Conservation (phyloP, 2,113 vertebrate genomes). For the Dinomys branickii region DNA sequence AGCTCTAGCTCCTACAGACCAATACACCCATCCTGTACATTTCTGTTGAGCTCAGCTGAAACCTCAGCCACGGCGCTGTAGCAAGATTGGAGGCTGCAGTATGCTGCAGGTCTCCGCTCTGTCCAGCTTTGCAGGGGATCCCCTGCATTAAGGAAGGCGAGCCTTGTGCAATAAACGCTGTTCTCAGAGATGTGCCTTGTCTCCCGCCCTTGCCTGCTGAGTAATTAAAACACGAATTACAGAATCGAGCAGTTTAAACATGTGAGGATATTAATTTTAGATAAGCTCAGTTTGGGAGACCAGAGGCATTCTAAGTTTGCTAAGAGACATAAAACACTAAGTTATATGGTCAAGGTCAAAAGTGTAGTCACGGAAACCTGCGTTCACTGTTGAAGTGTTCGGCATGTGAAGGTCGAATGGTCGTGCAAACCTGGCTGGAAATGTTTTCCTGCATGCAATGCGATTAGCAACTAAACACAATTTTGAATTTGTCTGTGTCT, state of each 20-base stretch:
- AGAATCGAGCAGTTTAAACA: slow-evolving; percentile 54
- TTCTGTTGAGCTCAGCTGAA: slow-evolving; percentile 75
- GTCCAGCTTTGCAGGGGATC: slow-evolving; percentile 80
- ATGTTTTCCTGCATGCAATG: not conserved
- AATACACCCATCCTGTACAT: slow-evolving; percentile 54
- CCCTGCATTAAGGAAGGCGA: slow-evolving; percentile 66
- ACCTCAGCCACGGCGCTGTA: slow-evolving; percentile 74
- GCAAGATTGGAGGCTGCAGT: slow-evolving; percentile 84
- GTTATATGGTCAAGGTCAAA: slow-evolving; percentile 83
- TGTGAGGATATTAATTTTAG: not conserved
- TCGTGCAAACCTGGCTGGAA: slow-evolving; percentile 13
- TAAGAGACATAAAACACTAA: slow-evolving; percentile 53
- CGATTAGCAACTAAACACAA: not conserved
- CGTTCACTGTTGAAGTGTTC: slow-evolving; percentile 47
- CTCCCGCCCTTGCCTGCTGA: slow-evolving; percentile 38
- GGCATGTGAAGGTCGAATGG: slow-evolving; percentile 74
- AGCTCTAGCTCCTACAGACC: slow-evolving; percentile 66
- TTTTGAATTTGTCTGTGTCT: not conserved
- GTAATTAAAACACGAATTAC: slow-evolving; percentile 53
- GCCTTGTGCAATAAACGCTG: slow-evolving; percentile 71
- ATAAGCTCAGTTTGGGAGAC: not conserved
- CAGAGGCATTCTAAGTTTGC: slow-evolving; percentile 43
- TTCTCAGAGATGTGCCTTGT: slow-evolving; percentile 29
- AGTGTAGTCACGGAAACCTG: slow-evolving; percentile 14
- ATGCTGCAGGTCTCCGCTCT: slow-evolving; percentile 87